Conservation (phyloP, 64 coral and sea anemone genomes). For the Pocillopora verrucosa region DNA sequence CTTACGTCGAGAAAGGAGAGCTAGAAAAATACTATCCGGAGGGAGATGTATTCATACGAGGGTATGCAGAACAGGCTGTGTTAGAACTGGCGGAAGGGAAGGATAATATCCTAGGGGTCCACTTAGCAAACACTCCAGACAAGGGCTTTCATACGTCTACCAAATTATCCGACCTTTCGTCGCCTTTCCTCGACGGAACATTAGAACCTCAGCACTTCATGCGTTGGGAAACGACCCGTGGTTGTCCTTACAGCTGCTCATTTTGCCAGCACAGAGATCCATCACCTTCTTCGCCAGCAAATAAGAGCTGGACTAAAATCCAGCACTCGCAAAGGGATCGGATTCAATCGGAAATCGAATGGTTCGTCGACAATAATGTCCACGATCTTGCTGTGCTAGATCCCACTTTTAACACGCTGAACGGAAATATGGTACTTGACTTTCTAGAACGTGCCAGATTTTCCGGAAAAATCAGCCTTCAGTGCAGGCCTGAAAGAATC, state of each 20-base stretch:
- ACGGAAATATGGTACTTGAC: neutral
- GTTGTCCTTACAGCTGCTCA: slow-evolving; percentile 35
- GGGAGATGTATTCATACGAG: slow-evolving; percentile 31
- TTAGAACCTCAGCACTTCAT: slow-evolving; percentile 27
- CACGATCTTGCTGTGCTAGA: slow-evolving; percentile 18
- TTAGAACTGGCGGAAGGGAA: slow-evolving; percentile 28
- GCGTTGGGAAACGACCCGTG: slow-evolving; percentile 29
- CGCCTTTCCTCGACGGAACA: slow-evolving; percentile 16
- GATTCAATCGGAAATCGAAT: slow-evolving; percentile 16
- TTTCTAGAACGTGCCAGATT: neutral
- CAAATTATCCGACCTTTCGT: neutral
- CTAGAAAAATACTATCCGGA: slow-evolving; percentile 34
- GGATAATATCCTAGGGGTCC: slow-evolving; percentile 5
- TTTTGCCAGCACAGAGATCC: slow-evolving; percentile 39
- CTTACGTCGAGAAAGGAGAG: slow-evolving; percentile 27
- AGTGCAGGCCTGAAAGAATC: slow-evolving; percentile 11
- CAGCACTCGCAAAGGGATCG: slow-evolving; percentile 24
- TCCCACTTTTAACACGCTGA: slow-evolving; percentile 28
- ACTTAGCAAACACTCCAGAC: neutral
- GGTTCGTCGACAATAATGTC: slow-evolving; percentile 16
- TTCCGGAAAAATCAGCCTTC: slow-evolving; percentile 8
- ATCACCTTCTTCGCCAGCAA: neutral
- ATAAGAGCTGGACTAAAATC: slow-evolving; percentile 31
- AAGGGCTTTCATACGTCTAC: slow-evolving; percentile 9
- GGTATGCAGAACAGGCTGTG: slow-evolving; percentile 37